Evolutionary conservation across 2,888 invertebrate genomes (phyloP).

Genomic region (Hoplodrina ambigua): DNA sequence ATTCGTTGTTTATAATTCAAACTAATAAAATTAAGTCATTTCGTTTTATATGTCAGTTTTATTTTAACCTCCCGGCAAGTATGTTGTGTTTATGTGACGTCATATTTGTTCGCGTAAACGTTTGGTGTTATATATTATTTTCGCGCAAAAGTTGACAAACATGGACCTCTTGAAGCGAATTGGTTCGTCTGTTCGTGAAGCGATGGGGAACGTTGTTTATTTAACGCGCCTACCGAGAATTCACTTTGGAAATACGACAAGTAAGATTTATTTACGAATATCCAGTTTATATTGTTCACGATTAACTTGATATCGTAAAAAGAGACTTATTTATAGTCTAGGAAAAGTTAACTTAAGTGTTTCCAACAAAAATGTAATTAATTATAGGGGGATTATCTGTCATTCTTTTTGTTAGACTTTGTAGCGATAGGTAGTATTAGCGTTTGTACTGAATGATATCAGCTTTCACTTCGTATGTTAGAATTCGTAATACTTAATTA

Average conservation of each 20-base stretch:
- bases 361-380: not conserved
- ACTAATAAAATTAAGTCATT: slow-evolving; percentile 68
- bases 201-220: slow-evolving; percentile 62
- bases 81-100: slow-evolving; percentile 73
- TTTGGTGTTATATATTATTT: slow-evolving; percentile 59
- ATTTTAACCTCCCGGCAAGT: slow-evolving; percentile 69
- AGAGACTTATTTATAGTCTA: not conserved
- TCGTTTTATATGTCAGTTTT: slow-evolving; percentile 72
- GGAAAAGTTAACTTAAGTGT: not conserved
- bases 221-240: slow-evolving; percentile 59
- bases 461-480: not conserved
- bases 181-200: slow-evolving; percentile 54
- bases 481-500: not conserved
- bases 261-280: slow-evolving; percentile 68
- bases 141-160: slow-evolving; percentile 64
- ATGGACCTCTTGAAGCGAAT: slow-evolving; percentile 65
- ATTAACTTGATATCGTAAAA: not conserved
- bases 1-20: slow-evolving; percentile 67
- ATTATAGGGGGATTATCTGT: not conserved
- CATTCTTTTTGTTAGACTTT: not conserved
- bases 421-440: not conserved
- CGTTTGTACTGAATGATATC: not conserved
- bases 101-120: slow-evolving; percentile 52
- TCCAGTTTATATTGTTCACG: not conserved
- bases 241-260: slow-evolving; percentile 67